Percentiles rank a stretch among this genome's conserved stretches.
Evolutionary conservation across 1,140 invertebrate species (phyloP).

Genomic region (Helicorthomorpha holstii): DNA sequence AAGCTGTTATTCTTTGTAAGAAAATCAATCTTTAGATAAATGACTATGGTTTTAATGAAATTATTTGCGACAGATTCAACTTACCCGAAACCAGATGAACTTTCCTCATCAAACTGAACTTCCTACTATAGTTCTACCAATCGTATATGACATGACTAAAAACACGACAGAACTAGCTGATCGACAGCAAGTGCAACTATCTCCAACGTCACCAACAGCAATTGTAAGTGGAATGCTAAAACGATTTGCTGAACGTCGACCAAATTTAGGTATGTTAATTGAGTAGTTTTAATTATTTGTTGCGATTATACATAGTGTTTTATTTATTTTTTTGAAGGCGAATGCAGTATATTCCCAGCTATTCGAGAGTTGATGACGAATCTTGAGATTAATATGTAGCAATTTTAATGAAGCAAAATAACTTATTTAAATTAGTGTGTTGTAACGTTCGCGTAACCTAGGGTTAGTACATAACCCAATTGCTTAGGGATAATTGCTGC

Average conservation of each 20-base stretch:
- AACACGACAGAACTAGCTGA: slow-evolving; percentile 76
- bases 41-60: neutral
- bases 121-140: slow-evolving; percentile 60
- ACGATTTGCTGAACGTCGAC: slow-evolving; percentile 47
- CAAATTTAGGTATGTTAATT: slow-evolving; percentile 25
- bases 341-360: slow-evolving; percentile 75
- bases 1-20: slow-evolving; percentile 82
- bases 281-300: neutral
- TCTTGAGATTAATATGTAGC: slow-evolving; percentile 30
- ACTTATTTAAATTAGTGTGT: no score
- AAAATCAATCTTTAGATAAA: slow-evolving; percentile 13
- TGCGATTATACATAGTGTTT: neutral
- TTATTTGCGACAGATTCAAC: slow-evolving; percentile 61
- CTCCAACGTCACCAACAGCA: slow-evolving; percentile 24
- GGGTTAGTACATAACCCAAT: no score
- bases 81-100: slow-evolving; percentile 49
- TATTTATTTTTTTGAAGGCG: slow-evolving; percentile 18
- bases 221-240: slow-evolving; percentile 48
- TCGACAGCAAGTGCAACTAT: slow-evolving; percentile 24
- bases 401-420: no score
- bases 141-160: slow-evolving; percentile 69
- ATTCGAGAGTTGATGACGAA: slow-evolving; percentile 67
- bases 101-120: slow-evolving; percentile 46
- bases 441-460: no score
- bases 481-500: no score